These are phyloP conservation scores for Brenthis hecate DNA, from an alignment of 2,888 invertebrate species.

Conservation along the genomic window DNA sequence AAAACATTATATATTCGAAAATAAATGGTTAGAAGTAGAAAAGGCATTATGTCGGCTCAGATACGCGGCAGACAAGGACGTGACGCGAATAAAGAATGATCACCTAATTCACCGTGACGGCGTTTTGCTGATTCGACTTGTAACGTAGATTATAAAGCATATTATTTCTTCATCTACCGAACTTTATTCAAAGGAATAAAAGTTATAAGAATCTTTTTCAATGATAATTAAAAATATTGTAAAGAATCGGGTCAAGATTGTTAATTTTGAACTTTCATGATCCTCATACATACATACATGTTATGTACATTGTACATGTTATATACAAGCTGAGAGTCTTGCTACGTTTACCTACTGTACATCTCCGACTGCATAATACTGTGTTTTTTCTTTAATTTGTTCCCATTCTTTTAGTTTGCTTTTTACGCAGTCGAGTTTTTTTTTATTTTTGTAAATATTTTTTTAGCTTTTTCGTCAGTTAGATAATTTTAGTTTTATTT, in stretches of 20 bases:
- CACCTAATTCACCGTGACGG: slow-evolving; percentile 30
- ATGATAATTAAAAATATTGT: not conserved
- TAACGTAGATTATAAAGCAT: slow-evolving; percentile 23
- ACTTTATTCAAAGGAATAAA: slow-evolving; percentile 8
- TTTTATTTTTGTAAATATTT: too few relatives aligned
- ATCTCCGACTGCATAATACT: too few relatives aligned
- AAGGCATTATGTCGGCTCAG: slow-evolving; percentile 25
- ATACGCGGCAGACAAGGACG: slow-evolving; percentile 25
- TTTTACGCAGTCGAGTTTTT: too few relatives aligned
- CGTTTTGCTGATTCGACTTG: slow-evolving; percentile 23
- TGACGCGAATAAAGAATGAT: slow-evolving; percentile 33
- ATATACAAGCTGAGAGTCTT: too few relatives aligned
- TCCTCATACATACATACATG: too few relatives aligned
- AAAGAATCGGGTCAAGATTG: not conserved
- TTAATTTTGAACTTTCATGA: not conserved
- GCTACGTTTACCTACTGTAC: too few relatives aligned
- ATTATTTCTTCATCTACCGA: slow-evolving; percentile 7
- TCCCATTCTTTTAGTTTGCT: too few relatives aligned
- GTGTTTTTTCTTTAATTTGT: too few relatives aligned
- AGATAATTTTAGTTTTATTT: too few relatives aligned
- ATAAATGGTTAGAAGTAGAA: slow-evolving; percentile 20
- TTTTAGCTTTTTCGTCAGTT: too few relatives aligned
- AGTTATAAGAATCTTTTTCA: not conserved
- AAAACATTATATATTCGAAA: slow-evolving; percentile 15
- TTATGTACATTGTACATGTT: too few relatives aligned